Base-by-base conservation (phyloP, 2,113 vertebrate species). In the Cariama cristata region DNA sequence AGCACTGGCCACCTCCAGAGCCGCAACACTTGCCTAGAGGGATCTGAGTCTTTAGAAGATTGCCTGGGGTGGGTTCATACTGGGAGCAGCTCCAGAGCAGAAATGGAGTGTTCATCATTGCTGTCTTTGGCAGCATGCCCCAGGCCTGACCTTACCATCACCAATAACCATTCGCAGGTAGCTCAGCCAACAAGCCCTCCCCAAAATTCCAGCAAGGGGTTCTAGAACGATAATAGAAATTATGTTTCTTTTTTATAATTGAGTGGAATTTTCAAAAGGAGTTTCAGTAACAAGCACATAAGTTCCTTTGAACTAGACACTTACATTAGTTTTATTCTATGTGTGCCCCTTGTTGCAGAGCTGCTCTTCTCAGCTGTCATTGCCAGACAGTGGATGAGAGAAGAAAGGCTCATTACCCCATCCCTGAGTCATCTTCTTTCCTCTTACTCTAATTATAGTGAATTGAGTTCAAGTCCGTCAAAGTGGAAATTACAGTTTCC, bases 401-500 rank as follows among this genome's bases (percentile, higher is more conserved):
- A 79, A 88, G 79, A 91, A 94, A 58, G 50, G 35, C 30, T 80
- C 50, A 19, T 86, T 76, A 42, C 28, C 33, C 71, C 27, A 59
- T 19, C 38, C 28, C 40, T 81, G 86, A 93, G 38, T 95, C 72
- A 84, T 84, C 68, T n/a, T 66, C 71, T 86, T 88, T 76, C 74
- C 47, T 88, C 14, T 93, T 28, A 20, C 16, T 67, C 71, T 92
- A 38, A 92, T 94, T 88, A 50, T 23, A 83, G 44, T 74, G 72
- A 74, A 67, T 42, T 63, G 50, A 81, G 79, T 84, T 95, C 68
- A 66, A 35, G 9, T 86, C 82, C 13, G 0, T 86, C 67, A 40
- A 89, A 94, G 80, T 81, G 86, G 86, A 94, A 90, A 62, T 64
- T 86, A 56, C 14, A 75, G 84, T 86, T 96, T 93, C 84, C 81